These are phyloP conservation scores for Epistrophe eligans DNA, from an alignment of 2,888 invertebrate species.

Conservation along the genomic window DNA sequence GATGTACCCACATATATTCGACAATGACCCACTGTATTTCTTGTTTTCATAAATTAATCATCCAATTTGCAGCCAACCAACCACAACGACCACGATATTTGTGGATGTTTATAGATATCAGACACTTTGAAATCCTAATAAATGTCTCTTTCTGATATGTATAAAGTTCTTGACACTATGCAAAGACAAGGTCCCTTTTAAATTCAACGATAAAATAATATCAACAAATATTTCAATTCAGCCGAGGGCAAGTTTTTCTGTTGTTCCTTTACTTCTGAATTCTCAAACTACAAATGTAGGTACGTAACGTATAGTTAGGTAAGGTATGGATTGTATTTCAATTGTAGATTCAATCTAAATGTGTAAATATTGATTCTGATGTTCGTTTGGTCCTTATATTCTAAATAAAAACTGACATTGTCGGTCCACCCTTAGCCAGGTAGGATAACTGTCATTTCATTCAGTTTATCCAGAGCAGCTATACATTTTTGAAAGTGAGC, in stretches of 20 bases:
- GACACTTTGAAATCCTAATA: conserved; percentile 58
- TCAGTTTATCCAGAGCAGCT: background rate
- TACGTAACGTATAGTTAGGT: too few relatives aligned
- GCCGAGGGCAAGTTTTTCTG: conserved; percentile 35
- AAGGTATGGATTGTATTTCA: conserved; percentile 57
- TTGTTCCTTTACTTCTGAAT: conserved; percentile 23
- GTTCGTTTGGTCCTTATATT: conserved; percentile 62
- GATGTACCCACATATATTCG: background rate
- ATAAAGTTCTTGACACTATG: conserved; percentile 49
- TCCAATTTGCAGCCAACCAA: conserved; percentile 8
- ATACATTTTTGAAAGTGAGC: conserved; percentile 19
- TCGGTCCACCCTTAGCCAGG: conserved; percentile 25
- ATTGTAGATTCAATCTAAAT: conserved; percentile 73
- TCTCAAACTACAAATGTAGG: too few relatives aligned
- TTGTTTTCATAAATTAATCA: conserved; percentile 33
- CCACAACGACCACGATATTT: conserved; percentile 8
- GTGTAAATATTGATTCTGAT: conserved; percentile 71
- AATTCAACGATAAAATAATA: conserved; percentile 16
- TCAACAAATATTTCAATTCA: conserved; percentile 38
- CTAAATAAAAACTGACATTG: conserved; percentile 30
- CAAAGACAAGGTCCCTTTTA: conserved; percentile 44
- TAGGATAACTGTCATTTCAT: background rate
- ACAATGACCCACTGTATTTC: background rate
- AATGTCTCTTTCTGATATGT: conserved; percentile 52
- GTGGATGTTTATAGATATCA: conserved; percentile 22